Percentiles rank a stretch among this genome's conserved stretches.
These are phyloP conservation scores for Papio anubis DNA, from an alignment of 2,113 vertebrate genomes.

Conservation along the genomic window DNA sequence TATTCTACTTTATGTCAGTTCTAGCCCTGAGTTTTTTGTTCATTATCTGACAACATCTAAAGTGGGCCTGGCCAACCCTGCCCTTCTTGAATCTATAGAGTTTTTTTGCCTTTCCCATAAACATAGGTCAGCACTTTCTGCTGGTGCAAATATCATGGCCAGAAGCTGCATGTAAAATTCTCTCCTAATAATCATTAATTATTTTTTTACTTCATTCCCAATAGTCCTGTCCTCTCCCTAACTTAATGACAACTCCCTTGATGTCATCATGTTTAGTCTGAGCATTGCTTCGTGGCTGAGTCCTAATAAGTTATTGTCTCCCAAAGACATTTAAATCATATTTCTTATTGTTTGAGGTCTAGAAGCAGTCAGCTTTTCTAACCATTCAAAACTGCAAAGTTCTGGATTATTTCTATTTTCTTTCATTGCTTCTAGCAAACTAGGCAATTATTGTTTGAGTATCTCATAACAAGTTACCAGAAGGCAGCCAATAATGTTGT, in stretches of 20 bases:
- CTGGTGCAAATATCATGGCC: neutral
- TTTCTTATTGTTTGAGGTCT: neutral
- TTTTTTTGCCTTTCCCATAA: neutral
- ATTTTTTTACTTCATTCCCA: neutral
- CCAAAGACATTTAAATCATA: neutral
- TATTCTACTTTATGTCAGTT: neutral
- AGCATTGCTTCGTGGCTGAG: neutral
- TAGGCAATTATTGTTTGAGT: neutral
- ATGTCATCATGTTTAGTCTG: neutral
- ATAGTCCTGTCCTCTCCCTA: neutral
- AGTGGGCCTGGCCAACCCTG: neutral
- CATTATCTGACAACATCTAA: neutral
- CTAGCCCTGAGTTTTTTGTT: neutral
- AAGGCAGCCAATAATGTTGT: neutral
- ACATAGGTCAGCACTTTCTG: neutral
- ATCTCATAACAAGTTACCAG: neutral
- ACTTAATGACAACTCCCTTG: neutral
- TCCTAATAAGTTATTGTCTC: neutral
- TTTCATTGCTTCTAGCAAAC: neutral
- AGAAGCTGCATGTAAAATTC: neutral
- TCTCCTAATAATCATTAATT: neutral
- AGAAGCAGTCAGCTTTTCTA: neutral
- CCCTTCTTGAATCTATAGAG: neutral
- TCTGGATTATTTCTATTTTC: neutral
- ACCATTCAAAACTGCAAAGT: neutral